phyloP scores from a whole-genome alignment of 2,113 vertebrate species.

The Murina feae region DNA sequence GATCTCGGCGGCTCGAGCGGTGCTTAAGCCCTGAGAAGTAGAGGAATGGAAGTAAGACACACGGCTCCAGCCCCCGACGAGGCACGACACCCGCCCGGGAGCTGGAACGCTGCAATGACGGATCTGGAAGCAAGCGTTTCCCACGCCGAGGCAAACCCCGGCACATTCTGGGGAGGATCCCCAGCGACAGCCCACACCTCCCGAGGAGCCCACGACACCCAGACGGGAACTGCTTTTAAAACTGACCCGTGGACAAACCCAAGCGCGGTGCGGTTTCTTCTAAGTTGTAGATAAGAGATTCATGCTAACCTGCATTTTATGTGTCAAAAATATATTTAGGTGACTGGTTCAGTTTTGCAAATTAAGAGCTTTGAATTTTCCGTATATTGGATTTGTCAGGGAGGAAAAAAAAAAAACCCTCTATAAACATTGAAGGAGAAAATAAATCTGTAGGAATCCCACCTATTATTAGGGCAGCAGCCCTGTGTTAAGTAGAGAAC shows the following conservation, averaged over 20 bases:
- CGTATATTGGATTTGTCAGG: not conserved
- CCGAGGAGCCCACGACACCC: not conserved
- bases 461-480: not conserved
- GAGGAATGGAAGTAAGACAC: not conserved
- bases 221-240: not conserved
- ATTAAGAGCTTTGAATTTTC: not conserved
- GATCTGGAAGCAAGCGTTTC: not conserved
- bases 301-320: not conserved
- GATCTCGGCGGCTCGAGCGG: constrained; percentile 90
- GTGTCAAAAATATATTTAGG: not conserved
- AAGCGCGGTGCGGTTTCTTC: not conserved
- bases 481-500: not conserved
- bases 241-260: not conserved
- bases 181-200: not conserved
- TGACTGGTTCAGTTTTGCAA: not conserved
- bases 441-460: not conserved
- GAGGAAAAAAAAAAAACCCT: not conserved
- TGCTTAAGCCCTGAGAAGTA: constrained; percentile 85
- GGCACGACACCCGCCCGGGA: rapidly evolving
- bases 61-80: too few species aligned
- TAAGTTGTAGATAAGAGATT: not conserved
- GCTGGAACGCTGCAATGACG: not conserved
- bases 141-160: not conserved
- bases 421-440: not conserved
- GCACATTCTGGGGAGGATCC: too few species aligned